Conservation (phyloP, 2,113 vertebrate genomes). For the Pomatostomus ruficeps region DNA sequence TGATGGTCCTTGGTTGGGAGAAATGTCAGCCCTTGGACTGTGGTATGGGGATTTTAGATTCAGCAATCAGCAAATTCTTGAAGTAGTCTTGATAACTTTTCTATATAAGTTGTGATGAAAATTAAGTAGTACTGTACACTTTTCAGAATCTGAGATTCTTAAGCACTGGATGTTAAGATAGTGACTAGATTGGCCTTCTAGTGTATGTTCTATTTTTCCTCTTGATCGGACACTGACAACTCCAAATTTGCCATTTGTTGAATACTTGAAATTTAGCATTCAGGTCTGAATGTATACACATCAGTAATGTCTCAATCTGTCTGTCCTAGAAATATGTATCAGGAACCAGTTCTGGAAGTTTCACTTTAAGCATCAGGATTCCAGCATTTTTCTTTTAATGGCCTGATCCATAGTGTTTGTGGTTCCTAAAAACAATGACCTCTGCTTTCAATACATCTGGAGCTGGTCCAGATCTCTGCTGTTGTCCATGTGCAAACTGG, state of each 20-base stretch:
- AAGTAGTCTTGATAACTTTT: not conserved
- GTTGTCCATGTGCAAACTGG: not conserved
- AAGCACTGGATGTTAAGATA: not conserved
- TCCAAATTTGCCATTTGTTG: not conserved
- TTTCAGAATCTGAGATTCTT: not conserved
- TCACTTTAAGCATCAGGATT: not conserved
- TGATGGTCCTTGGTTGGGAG: not conserved
- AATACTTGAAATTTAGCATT: not conserved
- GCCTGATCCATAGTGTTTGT: not conserved
- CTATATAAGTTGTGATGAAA: not conserved
- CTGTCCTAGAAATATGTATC: not conserved
- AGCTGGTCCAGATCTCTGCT: not conserved
- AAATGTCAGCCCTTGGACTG: not conserved
- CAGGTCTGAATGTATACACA: not conserved
- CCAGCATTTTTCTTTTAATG: not conserved
- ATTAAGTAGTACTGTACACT: not conserved
- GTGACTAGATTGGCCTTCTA: not conserved
- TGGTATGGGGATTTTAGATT: not conserved
- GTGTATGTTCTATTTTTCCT: not conserved
- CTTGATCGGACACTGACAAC: not conserved
- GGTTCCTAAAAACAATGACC: not conserved
- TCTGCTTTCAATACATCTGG: not conserved
- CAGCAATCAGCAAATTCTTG: not conserved
- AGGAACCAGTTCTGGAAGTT: not conserved
- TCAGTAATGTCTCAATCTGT: rapidly evolving